Evolutionary conservation across 2,888 invertebrate species (phyloP), one percentile per base, ranked within the genome.

Genomic region (Clistopyga incitator): DNA sequence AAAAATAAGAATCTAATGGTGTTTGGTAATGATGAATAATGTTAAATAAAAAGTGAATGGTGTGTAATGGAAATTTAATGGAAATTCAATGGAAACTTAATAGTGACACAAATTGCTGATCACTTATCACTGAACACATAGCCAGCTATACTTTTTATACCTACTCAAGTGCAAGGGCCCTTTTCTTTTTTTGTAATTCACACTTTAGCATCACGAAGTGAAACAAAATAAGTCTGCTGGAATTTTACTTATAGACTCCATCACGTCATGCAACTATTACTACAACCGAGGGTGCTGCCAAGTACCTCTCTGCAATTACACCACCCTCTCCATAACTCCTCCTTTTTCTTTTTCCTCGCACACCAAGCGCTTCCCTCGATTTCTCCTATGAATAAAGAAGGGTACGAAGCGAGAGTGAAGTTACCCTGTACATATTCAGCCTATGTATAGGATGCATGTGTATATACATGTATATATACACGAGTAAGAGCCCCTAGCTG

Each of bases 311-410:
- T 47, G 75, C 82, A 82, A 82, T 82, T 82, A 79, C 65, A 72
- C 78, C 78, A 79, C 82, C 84, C 74, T 78, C 74, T 56, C 45
- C 47, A 38, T 38, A 3, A 34, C 74, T 56, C 10, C 25, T 56
- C 13, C 25, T 25, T 25, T 25, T 50, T 18, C 15, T 50, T 56
- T 25, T 56, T 56, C 71, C 50, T 68, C 52, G 65, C 71, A 56
- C 67, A 67, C 54, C 77, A 70, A 76, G 76, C 81, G 54, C 75
- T 56, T 70, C 70, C 82, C 70, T 82, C 82, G 75, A 82, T 82
- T 82, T 76, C 65, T 65, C 75, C 72, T 71, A 75, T 71, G 78
- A 75, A 82, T 75, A 82, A 78, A 78, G 56, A 70, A 76, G 67
- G 76, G 71, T 47, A 15, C 52, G 70, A 81, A 71, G 29, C 56